These are phyloP conservation scores for Didymodactylos carnosus DNA, from an alignment of 2,888 invertebrate species.

Conservation along the genomic window DNA sequence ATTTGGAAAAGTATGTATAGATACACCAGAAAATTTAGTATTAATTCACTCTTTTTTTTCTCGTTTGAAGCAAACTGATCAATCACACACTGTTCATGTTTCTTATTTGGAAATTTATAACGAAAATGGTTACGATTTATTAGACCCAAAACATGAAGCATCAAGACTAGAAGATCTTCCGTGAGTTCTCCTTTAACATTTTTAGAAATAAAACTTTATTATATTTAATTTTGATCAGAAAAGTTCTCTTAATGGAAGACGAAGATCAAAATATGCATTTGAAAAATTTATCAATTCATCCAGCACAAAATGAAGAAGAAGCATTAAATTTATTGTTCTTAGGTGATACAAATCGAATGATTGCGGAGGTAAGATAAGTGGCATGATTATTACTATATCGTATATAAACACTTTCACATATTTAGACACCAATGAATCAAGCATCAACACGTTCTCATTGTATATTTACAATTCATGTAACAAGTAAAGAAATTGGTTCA, in stretches of 20 bases:
- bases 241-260: slow-evolving; percentile 33
- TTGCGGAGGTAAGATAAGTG: slow-evolving; percentile 29
- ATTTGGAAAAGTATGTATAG: slow-evolving; percentile 2
- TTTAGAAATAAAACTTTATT: neutral
- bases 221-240: slow-evolving; percentile 21
- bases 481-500: slow-evolving; percentile 27
- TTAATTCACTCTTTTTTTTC: neutral
- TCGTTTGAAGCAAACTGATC: slow-evolving; percentile 24
- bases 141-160: slow-evolving; percentile 33
- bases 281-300: slow-evolving; percentile 32
- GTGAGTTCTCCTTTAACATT: slow-evolving; percentile 20
- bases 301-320: slow-evolving; percentile 31
- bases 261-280: slow-evolving; percentile 33
- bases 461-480: slow-evolving; percentile 34
- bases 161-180: slow-evolving; percentile 33
- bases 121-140: slow-evolving; percentile 33
- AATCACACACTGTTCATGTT: slow-evolving; percentile 26
- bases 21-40: neutral
- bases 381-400: neutral
- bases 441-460: slow-evolving; percentile 36
- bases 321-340: slow-evolving; percentile 33
- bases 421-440: slow-evolving; percentile 36
- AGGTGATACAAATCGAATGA: slow-evolving; percentile 36
- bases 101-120: slow-evolving; percentile 36
- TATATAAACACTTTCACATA: slow-evolving; percentile 3